A percentile compares a stretch with the other conserved stretches of the same genome.
Evolutionary conservation across 2,888 invertebrate species (phyloP).

Genomic region (Xestia xanthographa): DNA sequence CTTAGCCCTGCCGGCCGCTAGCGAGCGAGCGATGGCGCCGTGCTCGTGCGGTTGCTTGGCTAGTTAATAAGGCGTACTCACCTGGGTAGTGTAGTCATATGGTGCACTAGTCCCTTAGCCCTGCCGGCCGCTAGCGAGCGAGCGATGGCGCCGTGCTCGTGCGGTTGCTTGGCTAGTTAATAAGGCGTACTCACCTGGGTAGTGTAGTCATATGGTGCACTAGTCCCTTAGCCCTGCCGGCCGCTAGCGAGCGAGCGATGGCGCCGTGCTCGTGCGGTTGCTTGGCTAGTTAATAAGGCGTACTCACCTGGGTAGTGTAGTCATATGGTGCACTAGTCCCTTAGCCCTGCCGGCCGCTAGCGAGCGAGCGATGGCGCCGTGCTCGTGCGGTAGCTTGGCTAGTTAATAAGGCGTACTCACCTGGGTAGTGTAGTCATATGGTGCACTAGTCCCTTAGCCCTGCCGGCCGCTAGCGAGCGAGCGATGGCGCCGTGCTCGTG

Average conservation of each 20-base stretch:
- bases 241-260: slow-evolving; percentile 93
- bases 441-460: slow-evolving; percentile 4
- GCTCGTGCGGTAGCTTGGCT: slow-evolving; percentile 98
- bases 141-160: too few species aligned
- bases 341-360: slow-evolving; percentile 80
- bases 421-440: slow-evolving; percentile 30
- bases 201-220: slow-evolving; percentile 25
- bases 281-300: too few species aligned
- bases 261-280: slow-evolving; percentile 88
- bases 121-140: not conserved
- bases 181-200: slow-evolving; percentile 4
- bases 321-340: slow-evolving; percentile 56
- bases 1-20: not conserved
- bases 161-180: too few species aligned
- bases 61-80: not conserved
- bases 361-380: slow-evolving; percentile 96
- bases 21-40: not conserved
- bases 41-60: slow-evolving; percentile 6
- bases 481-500: slow-evolving; percentile 93
- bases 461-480: slow-evolving; percentile 90
- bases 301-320: too few species aligned
- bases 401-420: slow-evolving; percentile 79
- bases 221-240: slow-evolving; percentile 47
- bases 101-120: slow-evolving; percentile 5
- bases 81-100: slow-evolving; percentile 9